Conservation (phyloP, 2,797 vertebrate genomes). For the Buceros bicornis region DNA sequence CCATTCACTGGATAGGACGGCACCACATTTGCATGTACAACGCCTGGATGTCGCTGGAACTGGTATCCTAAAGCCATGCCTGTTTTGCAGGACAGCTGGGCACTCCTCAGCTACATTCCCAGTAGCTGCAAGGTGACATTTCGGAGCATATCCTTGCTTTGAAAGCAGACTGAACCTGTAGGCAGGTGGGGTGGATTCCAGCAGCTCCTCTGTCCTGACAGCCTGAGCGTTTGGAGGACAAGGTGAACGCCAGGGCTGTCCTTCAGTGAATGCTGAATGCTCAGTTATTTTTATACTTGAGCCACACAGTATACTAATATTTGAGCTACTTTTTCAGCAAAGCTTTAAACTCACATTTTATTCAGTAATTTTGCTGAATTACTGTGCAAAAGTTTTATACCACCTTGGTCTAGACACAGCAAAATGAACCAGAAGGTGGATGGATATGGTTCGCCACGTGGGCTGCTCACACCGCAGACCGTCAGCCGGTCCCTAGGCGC, state of each 20-base stretch:
- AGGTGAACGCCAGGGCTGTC: background rate
- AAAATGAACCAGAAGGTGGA: background rate
- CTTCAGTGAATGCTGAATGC: background rate
- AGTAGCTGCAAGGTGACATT: background rate
- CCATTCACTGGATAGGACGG: background rate
- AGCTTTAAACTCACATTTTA: background rate
- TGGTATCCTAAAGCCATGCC: background rate
- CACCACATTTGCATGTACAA: background rate
- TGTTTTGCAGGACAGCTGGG: background rate
- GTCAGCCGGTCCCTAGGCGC: background rate
- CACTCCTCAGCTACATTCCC: background rate
- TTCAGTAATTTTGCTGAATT: background rate
- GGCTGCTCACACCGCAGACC: background rate
- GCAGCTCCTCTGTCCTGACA: background rate
- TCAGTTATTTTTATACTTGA: background rate
- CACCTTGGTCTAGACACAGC: background rate
- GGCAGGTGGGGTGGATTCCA: background rate
- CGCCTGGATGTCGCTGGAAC: background rate
- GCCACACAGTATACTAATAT: background rate
- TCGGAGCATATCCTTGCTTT: background rate
- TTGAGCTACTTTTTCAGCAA: background rate
- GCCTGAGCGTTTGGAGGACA: background rate
- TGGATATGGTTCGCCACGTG: background rate
- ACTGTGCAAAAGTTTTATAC: background rate
- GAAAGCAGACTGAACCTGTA: background rate